Conservation (phyloP, 2,113 vertebrate genomes). For the Rynchops niger region DNA sequence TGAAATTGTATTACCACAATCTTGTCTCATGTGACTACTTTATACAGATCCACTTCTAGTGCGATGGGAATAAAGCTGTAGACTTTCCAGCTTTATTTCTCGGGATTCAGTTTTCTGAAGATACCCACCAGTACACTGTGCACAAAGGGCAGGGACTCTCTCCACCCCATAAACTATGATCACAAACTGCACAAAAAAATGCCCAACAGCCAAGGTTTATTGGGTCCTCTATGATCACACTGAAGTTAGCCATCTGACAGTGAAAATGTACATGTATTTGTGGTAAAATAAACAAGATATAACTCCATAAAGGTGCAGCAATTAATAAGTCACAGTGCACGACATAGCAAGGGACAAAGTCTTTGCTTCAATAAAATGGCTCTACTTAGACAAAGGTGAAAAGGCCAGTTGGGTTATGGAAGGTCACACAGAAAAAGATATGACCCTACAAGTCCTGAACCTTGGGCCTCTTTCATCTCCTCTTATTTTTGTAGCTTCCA, state of each 20-base stretch:
- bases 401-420: neutral
- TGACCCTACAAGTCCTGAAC: neutral
- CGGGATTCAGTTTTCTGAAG: neutral
- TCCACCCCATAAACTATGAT: neutral
- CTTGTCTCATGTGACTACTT: neutral
- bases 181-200: neutral
- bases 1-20: neutral
- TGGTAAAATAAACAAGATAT: neutral
- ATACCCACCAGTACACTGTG: accelerated
- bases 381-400: accelerated
- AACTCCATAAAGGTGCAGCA: neutral
- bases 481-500: neutral
- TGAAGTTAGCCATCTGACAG: neutral
- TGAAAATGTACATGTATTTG: neutral
- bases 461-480: neutral
- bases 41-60: neutral
- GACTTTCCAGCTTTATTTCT: neutral
- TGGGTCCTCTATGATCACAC: neutral
- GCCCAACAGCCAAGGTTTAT: neutral
- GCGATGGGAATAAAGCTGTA: neutral
- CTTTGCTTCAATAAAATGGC: neutral
- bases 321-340: neutral
- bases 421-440: neutral
- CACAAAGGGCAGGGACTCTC: neutral
- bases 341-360: neutral